Conservation (phyloP, 2,797 vertebrate genomes). For the Muscicapa striata region DNA sequence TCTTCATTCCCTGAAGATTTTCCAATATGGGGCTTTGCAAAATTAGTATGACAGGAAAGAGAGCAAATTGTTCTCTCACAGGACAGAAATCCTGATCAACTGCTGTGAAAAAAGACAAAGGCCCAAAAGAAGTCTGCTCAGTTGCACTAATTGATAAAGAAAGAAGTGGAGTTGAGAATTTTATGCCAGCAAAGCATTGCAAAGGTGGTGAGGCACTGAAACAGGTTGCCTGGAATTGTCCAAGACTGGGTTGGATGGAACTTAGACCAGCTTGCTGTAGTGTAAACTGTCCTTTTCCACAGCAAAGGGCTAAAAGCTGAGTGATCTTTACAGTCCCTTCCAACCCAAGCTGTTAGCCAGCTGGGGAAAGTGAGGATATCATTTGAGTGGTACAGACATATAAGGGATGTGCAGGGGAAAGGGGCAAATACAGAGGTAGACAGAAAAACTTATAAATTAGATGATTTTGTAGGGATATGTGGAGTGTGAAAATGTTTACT, state of each 20-base stretch:
- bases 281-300: neutral
- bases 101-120: neutral
- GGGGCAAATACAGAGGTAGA: fast-evolving
- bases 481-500: neutral
- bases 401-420: neutral
- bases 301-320: neutral
- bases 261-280: neutral
- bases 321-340: neutral
- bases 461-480: no score
- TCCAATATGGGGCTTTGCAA: neutral
- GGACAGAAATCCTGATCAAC: neutral
- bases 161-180: neutral
- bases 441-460: neutral
- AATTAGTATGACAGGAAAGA: neutral
- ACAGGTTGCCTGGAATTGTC: no score
- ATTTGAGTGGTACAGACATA: neutral
- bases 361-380: neutral
- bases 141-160: neutral
- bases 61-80: neutral
- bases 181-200: neutral
- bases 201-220: neutral
- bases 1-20: neutral
- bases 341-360: neutral
- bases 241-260: neutral
- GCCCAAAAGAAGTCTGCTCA: neutral